Evolutionary conservation across 2,888 invertebrate genomes (phyloP).

Genomic region (Keiferia lycopersicella): DNA sequence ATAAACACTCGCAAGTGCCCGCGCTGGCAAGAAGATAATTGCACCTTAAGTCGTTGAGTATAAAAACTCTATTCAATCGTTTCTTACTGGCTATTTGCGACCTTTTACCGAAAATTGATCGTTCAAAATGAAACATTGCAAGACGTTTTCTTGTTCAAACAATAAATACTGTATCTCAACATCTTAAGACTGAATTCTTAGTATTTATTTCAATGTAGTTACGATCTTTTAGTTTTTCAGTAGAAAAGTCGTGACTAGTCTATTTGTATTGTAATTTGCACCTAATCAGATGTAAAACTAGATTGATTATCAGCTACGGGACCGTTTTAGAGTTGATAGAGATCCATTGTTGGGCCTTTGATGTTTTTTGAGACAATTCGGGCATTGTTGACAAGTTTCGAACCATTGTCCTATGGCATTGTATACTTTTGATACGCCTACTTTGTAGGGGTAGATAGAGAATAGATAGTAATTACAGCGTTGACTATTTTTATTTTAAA

Average conservation of each 20-base stretch:
- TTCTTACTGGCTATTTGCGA: constrained; percentile 37
- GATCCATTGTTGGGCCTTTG: constrained; percentile 55
- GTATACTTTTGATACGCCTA: constrained; percentile 46
- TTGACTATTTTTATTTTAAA: not conserved
- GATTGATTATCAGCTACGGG: constrained; percentile 72
- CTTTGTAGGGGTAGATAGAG: constrained; percentile 18
- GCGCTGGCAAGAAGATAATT: constrained; percentile 34
- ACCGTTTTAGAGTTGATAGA: constrained; percentile 55
- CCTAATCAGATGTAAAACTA: constrained; percentile 78
- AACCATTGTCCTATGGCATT: constrained; percentile 32
- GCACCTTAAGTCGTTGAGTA: constrained; percentile 42
- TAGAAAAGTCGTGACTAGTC: constrained; percentile 67
- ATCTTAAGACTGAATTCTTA: not conserved
- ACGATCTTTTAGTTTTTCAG: constrained; percentile 33
- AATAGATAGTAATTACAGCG: not conserved
- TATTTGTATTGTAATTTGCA: constrained; percentile 79
- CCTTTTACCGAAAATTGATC: constrained; percentile 42
- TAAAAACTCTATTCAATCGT: constrained; percentile 49
- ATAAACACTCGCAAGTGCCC: constrained; percentile 42
- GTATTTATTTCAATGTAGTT: constrained; percentile 29
- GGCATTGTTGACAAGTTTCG: constrained; percentile 50
- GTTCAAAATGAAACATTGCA: constrained; percentile 35
- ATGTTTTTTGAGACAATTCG: constrained; percentile 58
- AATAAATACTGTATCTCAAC: not conserved
- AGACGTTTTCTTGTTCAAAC: constrained; percentile 20